phyloP scores from a whole-genome alignment of 2,113 vertebrate species.

The Rhombomys opimus region DNA sequence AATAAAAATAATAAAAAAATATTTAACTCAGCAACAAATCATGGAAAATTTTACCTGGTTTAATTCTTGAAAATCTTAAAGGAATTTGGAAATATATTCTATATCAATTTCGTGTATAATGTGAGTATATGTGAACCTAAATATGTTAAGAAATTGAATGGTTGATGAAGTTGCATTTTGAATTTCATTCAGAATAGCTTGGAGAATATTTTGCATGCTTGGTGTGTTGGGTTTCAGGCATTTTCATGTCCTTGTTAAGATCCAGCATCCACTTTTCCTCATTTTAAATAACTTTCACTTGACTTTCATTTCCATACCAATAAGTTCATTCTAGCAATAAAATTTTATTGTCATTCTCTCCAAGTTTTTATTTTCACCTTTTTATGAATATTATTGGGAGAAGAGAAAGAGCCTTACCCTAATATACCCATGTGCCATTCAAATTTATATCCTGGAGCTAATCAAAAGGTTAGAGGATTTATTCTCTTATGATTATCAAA shows the following conservation, averaged over 20 bases:
- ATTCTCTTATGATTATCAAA: slow-evolving; percentile 66
- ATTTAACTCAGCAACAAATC: not conserved
- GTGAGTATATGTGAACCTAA: not conserved
- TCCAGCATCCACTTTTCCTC: slow-evolving; percentile 66
- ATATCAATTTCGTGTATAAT: not conserved
- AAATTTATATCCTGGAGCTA: slow-evolving; percentile 77
- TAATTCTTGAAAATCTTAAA: not conserved
- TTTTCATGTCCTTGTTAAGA: slow-evolving; percentile 68
- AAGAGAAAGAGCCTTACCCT: slow-evolving; percentile 65
- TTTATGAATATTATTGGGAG: slow-evolving; percentile 76
- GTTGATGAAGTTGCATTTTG: not conserved
- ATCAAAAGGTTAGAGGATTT: slow-evolving; percentile 72
- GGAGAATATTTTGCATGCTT: slow-evolving; percentile 21
- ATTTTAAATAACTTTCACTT: slow-evolving; percentile 83
- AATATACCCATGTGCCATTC: slow-evolving; percentile 75
- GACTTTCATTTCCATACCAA: slow-evolving; percentile 83
- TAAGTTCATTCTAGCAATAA: slow-evolving; percentile 82
- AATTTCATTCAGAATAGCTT: slow-evolving; percentile 22
- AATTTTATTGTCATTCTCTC: slow-evolving; percentile 81
- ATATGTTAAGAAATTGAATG: not conserved
- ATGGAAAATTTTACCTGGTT: not conserved
- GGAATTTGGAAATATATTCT: not conserved
- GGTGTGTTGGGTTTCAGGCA: not conserved
- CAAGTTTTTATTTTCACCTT: slow-evolving; percentile 82
- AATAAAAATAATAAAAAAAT: not conserved